These are phyloP conservation scores for Pleuronectes platessa DNA, from an alignment of 2,113 vertebrate species.

Conservation along the genomic window DNA sequence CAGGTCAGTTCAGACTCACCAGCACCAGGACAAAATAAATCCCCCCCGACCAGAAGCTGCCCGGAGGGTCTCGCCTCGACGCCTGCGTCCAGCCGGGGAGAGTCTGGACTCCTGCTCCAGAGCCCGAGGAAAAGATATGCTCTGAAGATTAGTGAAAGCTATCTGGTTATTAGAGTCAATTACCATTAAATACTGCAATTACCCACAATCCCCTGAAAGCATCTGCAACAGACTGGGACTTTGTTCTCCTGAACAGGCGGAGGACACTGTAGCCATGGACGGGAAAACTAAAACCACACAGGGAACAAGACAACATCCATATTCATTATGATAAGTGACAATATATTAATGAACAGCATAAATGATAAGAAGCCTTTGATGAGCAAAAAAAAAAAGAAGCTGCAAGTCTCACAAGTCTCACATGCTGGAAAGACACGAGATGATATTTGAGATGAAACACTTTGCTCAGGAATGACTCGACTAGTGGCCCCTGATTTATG, in stretches of 20 bases:
- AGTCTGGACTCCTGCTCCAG: conserved; percentile 29
- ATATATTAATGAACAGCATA: background rate
- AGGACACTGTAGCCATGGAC: conserved; percentile 50
- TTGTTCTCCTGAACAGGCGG: conserved; percentile 71
- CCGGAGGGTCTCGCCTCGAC: conserved; percentile 1
- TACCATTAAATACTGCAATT: conserved; percentile 83
- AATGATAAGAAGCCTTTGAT: too few species aligned
- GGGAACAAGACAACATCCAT: conserved; percentile 29
- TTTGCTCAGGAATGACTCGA: background rate
- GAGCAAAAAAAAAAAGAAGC: too few species aligned
- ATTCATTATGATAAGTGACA: background rate
- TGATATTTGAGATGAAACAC: background rate
- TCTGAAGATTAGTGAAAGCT: conserved; percentile 77
- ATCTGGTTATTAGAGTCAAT: conserved; percentile 81
- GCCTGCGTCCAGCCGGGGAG: background rate
- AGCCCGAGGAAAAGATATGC: conserved; percentile 73
- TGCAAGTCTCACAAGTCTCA: too few species aligned
- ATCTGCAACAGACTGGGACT: conserved; percentile 73
- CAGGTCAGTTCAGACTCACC: conserved; percentile 82
- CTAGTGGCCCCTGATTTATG: background rate
- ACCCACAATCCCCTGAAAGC: conserved; percentile 61
- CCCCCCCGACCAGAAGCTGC: conserved; percentile 9
- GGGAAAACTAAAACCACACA: conserved; percentile 50
- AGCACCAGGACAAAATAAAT: conserved; percentile 8
- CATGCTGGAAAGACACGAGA: background rate